Evolutionary conservation across 2,113 vertebrate genomes (phyloP), one percentile per base, ranked within the genome.

Genomic region (Gymnarchus niloticus): DNA sequence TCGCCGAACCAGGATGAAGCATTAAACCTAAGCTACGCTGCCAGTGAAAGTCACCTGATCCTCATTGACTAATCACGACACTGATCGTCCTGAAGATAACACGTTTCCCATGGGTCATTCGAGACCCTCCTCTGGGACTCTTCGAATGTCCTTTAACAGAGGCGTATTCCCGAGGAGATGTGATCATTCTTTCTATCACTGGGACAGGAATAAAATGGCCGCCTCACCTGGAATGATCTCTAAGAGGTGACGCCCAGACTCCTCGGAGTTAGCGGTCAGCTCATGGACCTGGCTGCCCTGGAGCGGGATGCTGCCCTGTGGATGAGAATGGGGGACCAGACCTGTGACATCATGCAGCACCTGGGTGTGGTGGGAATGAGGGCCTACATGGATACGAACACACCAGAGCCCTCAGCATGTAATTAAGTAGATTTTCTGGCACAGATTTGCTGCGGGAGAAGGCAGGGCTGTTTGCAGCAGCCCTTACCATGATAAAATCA

Each of bases 241-340:
- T 91, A 98, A 97, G 7, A 97, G 94, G 89, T 98, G 95, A 90
- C 95, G 95, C 48, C 96, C 96, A 65, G 94, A 94, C 84, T 97
- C 97, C 14, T 98, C 97, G 0, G 95, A 95, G 89, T 95, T 96
- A 28, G 95, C 94, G 81, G 93, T 91, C 73, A 97, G 92, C 87
- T 97, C 96, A 0, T 95, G 95, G 88, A 98, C 96, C 85, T 95
- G 96, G 85, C 92, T 96, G 80, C 96, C 96, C 91, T 95, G 96
- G 14, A 98, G 95, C n/a, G 95, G 93, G 89, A 98, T 96, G 87
- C 94, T 95, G 84, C 97, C 97, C 97, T 98, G 89, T 69, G 89
- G 89, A 51, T 33, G 17, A 48, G 25, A 57, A 44, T n/a, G 28
- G 78, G 10, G 19, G 28, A 33, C 48, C 52, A 25, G 41, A 54